A percentile compares a stretch with the other conserved stretches of the same genome.
These are phyloP conservation scores for Malurus leucopterus DNA, from an alignment of 2,797 vertebrate genomes.

Conservation along the genomic window DNA sequence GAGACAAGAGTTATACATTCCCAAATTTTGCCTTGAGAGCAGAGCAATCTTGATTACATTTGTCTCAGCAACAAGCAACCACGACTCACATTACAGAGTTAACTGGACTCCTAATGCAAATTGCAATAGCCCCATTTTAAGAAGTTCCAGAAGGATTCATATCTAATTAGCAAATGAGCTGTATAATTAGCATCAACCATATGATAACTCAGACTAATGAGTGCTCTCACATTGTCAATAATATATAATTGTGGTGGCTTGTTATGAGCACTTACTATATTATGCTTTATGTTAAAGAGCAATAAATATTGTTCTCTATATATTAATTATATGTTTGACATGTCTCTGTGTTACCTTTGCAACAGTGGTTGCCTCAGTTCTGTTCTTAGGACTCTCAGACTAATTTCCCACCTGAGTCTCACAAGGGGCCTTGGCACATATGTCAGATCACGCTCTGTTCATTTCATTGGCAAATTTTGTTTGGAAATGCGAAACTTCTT, in stretches of 20 bases:
- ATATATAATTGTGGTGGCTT: neutral
- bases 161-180: conserved; percentile 16
- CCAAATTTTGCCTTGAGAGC: neutral
- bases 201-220: neutral
- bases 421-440: accelerated
- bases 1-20: neutral
- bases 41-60: neutral
- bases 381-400: neutral
- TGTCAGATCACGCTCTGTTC: neutral
- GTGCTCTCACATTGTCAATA: neutral
- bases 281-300: neutral
- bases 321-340: accelerated
- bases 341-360: neutral
- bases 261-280: neutral
- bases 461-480: neutral
- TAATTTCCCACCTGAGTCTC: neutral
- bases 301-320: neutral
- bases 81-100: accelerated
- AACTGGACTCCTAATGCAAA: neutral
- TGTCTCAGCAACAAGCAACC: neutral
- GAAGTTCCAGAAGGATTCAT: neutral
- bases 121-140: neutral
- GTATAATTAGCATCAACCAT: neutral
- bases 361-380: neutral
- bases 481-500: neutral